Evolutionary conservation across 2,888 invertebrate genomes (phyloP), one percentile per base, ranked within the genome.

Genomic region (Andrena chrysosceles): DNA sequence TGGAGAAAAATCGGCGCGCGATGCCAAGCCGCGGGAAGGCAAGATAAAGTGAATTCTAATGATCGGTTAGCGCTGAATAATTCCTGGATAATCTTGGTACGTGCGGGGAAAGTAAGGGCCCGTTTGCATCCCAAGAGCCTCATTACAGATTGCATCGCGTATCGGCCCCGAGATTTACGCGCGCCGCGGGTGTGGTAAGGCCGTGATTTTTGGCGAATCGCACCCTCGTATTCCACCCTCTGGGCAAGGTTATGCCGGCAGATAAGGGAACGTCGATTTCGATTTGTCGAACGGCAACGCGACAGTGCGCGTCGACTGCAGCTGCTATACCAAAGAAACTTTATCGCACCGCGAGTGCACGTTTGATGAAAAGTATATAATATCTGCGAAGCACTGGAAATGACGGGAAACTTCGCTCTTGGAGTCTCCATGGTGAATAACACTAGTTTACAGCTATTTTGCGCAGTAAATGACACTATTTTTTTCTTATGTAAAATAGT

Each of bases 31-130:
- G 5, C 8, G n/a, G 69, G n/a, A 23, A 59, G 59, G 56, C 83
- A 81, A 88, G 90, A 90, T 89, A 90, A 90, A 92, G 90, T 89
- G 90, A 91, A 92, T 92, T 85, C 89, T 89, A 90, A 91, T 91
- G 91, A 92, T 91, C 89, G 87, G 85, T 81, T 85, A 83, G 84
- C 77, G 78, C 82, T 85, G 91, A 91, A 92, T 92, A 92, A 92
- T 91, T 90, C 87, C 71, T 69, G 87, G 87, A 90, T 89, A 91
- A 90, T 87, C 88, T 85, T 75, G 74, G 87, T 83, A 90, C 90
- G 90, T 89, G 91, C 85, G 78, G 85, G 69, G 89, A 88, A 89
- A 90, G 87, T 87, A 84, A 87, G 90, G 83, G 77, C 71, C 63
- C 85, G 78, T 85, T 89, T 85, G 88, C 88, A 89, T 88, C 82